Evolutionary conservation across 2,888 invertebrate species (phyloP).

Genomic region (Mythimna lalbum): DNA sequence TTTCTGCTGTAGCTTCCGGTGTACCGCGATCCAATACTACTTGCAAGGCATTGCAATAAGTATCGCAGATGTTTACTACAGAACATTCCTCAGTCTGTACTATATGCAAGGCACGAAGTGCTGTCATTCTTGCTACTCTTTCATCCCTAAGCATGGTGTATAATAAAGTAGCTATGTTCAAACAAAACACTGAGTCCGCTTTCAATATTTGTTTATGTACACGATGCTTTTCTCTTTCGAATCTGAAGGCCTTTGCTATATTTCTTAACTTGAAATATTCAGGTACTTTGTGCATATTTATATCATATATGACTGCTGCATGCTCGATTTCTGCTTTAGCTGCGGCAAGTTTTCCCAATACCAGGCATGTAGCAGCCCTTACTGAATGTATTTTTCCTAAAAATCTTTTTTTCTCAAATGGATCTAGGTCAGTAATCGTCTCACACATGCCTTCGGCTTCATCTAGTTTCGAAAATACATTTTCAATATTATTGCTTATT

Average conservation of each 20-base stretch:
- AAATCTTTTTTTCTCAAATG: slow-evolving; percentile 74
- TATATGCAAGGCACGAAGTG: slow-evolving; percentile 77
- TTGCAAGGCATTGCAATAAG: slow-evolving; percentile 85
- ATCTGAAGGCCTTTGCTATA: slow-evolving; percentile 67
- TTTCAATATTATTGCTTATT: slow-evolving; percentile 75
- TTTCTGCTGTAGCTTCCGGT: slow-evolving; percentile 76
- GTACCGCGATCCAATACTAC: slow-evolving; percentile 84
- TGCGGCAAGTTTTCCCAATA: slow-evolving; percentile 71
- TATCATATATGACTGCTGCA: slow-evolving; percentile 77
- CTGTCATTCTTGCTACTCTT: slow-evolving; percentile 74
- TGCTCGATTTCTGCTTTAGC: slow-evolving; percentile 78
- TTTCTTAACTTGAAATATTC: slow-evolving; percentile 73
- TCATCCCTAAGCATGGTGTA: slow-evolving; percentile 80
- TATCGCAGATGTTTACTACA: slow-evolving; percentile 83
- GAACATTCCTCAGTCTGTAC: slow-evolving; percentile 80
- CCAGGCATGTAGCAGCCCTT: slow-evolving; percentile 77
- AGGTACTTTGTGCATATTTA: slow-evolving; percentile 77
- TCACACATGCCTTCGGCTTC: slow-evolving; percentile 77
- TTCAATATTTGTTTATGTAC: slow-evolving; percentile 70
- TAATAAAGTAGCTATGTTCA: slow-evolving; percentile 81
- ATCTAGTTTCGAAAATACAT: slow-evolving; percentile 75
- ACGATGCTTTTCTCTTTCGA: slow-evolving; percentile 74
- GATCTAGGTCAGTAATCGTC: slow-evolving; percentile 62
- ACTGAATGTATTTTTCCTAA: slow-evolving; percentile 81
- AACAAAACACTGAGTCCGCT: slow-evolving; percentile 81